Conservation (phyloP, 2,113 vertebrate species). For the Butorides virescens region DNA sequence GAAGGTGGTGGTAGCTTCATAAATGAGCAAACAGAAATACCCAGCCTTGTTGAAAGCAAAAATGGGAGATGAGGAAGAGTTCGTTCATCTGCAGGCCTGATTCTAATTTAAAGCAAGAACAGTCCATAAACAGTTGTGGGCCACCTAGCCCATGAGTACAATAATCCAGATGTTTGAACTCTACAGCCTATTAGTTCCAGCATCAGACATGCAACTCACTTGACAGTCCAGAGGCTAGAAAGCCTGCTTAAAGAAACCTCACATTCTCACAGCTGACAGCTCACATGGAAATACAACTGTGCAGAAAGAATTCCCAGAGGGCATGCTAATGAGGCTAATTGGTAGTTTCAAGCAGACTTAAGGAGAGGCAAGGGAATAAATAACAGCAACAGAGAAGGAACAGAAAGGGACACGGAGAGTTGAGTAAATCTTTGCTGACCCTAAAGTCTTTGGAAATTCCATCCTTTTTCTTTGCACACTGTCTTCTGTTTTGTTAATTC, state of each 20-base stretch:
- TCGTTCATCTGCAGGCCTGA: not conserved
- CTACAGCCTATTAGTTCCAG: not conserved
- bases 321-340: conserved; percentile 64
- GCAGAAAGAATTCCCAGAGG: conserved; percentile 21
- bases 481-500: not conserved
- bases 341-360: conserved; percentile 37
- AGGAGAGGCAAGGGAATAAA: conserved; percentile 59
- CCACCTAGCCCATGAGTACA: not conserved
- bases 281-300: conserved; percentile 30
- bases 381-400: conserved; percentile 38
- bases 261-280: not conserved
- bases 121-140: not conserved
- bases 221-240: not conserved
- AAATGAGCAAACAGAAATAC: not conserved
- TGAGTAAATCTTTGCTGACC: not conserved
- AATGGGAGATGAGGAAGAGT: not conserved
- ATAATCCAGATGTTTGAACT: not conserved
- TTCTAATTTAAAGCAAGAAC: not conserved
- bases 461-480: not conserved
- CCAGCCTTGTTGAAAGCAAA: not conserved
- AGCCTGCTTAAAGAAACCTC: not conserved
- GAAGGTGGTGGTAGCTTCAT: not conserved
- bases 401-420: not conserved
- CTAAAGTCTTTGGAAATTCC: not conserved
- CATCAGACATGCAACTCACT: not conserved